Evolutionary conservation across 2,113 vertebrate genomes (phyloP), one percentile per base, ranked within the genome.

Genomic region (Ranitomeya variabilis): DNA sequence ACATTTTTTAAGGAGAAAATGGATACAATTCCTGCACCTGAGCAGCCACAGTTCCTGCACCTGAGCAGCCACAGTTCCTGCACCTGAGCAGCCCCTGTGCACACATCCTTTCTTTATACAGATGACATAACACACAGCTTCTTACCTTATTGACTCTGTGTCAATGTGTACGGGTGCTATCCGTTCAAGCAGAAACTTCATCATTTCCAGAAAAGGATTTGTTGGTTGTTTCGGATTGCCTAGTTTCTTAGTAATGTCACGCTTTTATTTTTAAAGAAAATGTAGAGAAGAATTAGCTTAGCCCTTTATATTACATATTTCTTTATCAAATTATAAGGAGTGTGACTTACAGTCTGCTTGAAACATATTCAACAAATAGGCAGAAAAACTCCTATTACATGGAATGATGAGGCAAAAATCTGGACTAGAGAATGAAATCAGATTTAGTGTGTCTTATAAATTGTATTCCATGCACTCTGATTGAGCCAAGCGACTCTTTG

Each of bases 181-280:
- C 89, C 97, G 95, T 91, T 97, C 97, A 85, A 97, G 91, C 85
- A 97, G 95, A 92, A 97, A 97, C 87, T 97, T 97, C 90, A 97
- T 96, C 97, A 97, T 97, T 92, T 97, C 96, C 90, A 97, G 90
- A 90, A 97, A 97, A 54, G 97, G 97, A 90, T 97, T 97, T 91
- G 96, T 96, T 89, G 96, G 96, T 81, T 97, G 97, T 84, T 96
- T 96, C 77, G 96, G 96, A 89, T 96, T 96, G 79, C 95, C 95
- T 92, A 97, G 87, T 91, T 96, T 96, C 93, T 96, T 96, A 60
- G 95, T 96, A 92, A 97, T 96, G 92, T 96, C 96, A 90, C 96
- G 94, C 96, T 97, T 92, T 62, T 81, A 19, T 62, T 62, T 19
- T 21, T 26, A 81, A 16, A 11, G 15, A 12, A 2, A 79, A 13